These are phyloP conservation scores for Aegotheles bennettii DNA, from an alignment of 2,113 vertebrate genomes.

Conservation along the genomic window DNA sequence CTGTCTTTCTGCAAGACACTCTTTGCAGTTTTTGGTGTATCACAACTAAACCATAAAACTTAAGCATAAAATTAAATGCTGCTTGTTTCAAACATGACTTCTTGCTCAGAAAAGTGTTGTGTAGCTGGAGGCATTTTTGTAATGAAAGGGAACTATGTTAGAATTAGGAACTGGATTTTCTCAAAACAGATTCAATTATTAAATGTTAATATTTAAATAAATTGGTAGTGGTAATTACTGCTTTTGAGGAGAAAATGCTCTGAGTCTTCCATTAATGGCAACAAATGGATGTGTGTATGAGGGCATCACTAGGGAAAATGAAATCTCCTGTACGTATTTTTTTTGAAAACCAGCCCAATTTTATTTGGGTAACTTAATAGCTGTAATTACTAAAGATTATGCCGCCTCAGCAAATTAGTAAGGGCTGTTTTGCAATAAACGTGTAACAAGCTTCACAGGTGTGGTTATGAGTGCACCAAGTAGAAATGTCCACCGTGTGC, in stretches of 20 bases:
- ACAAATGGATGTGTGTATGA: background rate
- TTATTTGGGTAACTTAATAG: background rate
- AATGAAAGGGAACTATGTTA: background rate
- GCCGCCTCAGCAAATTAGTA: background rate
- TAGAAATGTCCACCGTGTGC: background rate
- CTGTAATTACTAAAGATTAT: background rate
- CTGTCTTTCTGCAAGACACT: background rate
- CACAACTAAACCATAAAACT: too few species aligned
- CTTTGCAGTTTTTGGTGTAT: background rate
- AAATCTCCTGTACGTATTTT: background rate
- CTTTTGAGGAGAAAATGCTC: background rate
- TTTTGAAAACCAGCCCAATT: background rate
- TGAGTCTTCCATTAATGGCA: background rate
- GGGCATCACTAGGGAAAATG: background rate
- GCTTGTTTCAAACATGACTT: background rate
- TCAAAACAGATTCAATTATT: background rate
- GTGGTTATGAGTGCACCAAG: background rate
- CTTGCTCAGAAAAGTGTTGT: background rate
- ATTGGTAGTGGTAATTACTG: background rate
- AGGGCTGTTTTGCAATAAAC: background rate
- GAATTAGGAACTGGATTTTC: background rate
- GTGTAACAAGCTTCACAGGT: background rate
- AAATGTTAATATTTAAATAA: background rate
- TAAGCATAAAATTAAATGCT: background rate
- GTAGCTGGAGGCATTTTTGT: background rate